Percentiles rank a stretch among this genome's conserved stretches.
These are phyloP conservation scores for Globicephala melas DNA, from an alignment of 2,113 vertebrate species.

Conservation along the genomic window DNA sequence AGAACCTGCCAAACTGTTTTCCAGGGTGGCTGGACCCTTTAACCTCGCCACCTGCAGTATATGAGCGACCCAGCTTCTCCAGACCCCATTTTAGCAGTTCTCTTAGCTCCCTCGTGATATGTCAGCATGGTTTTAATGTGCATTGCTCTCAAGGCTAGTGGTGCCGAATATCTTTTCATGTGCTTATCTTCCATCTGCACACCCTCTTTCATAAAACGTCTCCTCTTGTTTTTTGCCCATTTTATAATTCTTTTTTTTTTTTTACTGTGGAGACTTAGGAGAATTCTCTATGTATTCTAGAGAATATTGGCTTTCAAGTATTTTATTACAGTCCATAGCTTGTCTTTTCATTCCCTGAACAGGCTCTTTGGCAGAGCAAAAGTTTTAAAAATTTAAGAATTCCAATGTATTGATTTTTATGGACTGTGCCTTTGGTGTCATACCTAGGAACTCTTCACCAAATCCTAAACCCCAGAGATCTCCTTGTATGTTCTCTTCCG, in stretches of 20 bases:
- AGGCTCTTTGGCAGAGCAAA: not conserved
- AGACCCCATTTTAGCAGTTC: rapidly evolving
- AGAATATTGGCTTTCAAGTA: not conserved
- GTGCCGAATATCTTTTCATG: not conserved
- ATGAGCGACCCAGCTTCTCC: rapidly evolving
- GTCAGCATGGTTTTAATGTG: too few species aligned
- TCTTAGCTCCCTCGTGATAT: rapidly evolving
- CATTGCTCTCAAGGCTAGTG: too few species aligned
- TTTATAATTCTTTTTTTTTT: not conserved
- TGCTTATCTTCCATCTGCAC: not conserved
- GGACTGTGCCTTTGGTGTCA: not conserved
- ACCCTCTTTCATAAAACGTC: not conserved
- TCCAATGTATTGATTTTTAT: not conserved
- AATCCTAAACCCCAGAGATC: not conserved
- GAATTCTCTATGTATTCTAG: not conserved
- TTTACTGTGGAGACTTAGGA: not conserved
- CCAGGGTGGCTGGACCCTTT: not conserved
- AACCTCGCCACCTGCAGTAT: not conserved
- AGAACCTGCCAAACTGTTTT: not conserved
- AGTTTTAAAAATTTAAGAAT: not conserved
- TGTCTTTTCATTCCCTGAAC: not conserved
- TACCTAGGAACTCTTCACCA: not conserved
- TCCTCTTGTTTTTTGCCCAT: not conserved
- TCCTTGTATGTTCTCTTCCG: not conserved
- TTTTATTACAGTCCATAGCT: too few species aligned